Percentiles rank a stretch among this genome's conserved stretches.
These are phyloP conservation scores for Phaonia tiefii DNA, from an alignment of 2,888 invertebrate genomes.

Conservation along the genomic window DNA sequence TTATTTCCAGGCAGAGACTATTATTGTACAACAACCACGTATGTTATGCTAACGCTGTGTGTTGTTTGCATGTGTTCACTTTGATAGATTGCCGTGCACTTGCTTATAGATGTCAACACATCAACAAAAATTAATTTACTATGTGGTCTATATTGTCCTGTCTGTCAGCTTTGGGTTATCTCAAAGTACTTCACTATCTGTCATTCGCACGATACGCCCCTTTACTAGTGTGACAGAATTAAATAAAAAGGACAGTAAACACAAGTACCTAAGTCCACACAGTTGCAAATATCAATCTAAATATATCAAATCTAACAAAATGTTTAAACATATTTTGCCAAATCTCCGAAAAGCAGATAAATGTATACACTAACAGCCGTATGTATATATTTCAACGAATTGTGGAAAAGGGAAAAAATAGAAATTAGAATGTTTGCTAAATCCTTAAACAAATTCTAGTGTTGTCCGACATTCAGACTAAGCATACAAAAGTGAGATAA, in stretches of 20 bases:
- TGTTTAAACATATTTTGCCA: slow-evolving; percentile 2
- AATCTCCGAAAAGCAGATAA: background rate
- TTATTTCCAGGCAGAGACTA: no score
- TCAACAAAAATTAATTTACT: no score
- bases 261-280: background rate
- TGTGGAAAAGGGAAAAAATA: slow-evolving; percentile 23
- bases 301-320: background rate
- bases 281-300: background rate
- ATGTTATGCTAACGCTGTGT: no score
- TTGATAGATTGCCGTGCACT: no score
- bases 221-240: background rate
- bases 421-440: slow-evolving; percentile 39
- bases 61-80: no score
- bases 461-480: slow-evolving; percentile 15
- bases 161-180: no score
- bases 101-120: no score
- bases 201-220: no score
- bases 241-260: background rate
- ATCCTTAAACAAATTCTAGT: slow-evolving; percentile 34
- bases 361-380: background rate
- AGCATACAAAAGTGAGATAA: slow-evolving; percentile 12
- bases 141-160: no score
- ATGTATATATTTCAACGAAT: background rate
- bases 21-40: no score
- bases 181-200: no score